Percentiles rank a stretch among this genome's conserved stretches.
Evolutionary conservation across 2,113 vertebrate species (phyloP).

Genomic region (Lipophrys pholis): DNA sequence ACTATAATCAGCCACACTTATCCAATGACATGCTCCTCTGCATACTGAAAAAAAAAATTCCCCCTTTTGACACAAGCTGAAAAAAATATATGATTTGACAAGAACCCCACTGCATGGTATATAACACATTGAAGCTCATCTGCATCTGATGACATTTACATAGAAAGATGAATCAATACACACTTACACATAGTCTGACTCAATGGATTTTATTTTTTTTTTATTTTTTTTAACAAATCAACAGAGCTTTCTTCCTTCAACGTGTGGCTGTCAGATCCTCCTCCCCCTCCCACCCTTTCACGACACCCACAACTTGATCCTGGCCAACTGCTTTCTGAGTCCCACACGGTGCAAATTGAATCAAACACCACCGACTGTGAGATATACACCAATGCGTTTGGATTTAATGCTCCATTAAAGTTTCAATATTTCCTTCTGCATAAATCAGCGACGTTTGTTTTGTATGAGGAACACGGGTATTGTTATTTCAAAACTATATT

Average conservation of each 20-base stretch:
- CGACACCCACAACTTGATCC: slow-evolving; percentile 71
- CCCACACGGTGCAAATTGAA: slow-evolving; percentile 65
- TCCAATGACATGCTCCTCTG: too few relatives aligned
- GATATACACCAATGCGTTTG: slow-evolving; percentile 21
- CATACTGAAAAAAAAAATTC: too few relatives aligned
- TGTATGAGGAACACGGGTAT: not conserved
- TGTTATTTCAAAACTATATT: too few relatives aligned
- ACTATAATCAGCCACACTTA: too few relatives aligned
- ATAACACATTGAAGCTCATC: slow-evolving; percentile 41
- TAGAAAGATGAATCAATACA: slow-evolving; percentile 41
- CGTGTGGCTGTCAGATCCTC: slow-evolving; percentile 58
- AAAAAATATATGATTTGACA: slow-evolving; percentile 6
- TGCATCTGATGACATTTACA: slow-evolving; percentile 33
- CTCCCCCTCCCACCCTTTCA: slow-evolving; percentile 59
- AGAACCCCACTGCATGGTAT: not conserved
- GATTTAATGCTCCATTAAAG: slow-evolving; percentile 17
- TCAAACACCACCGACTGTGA: slow-evolving; percentile 50
- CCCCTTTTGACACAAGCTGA: not conserved
- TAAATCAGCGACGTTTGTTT: not conserved
- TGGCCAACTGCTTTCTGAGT: slow-evolving; percentile 65
- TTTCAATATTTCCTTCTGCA: slow-evolving; percentile 21
- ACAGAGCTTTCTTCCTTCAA: slow-evolving; percentile 45
- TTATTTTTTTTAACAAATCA: slow-evolving; percentile 46
- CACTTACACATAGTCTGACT: slow-evolving; percentile 44
- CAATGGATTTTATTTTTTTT: slow-evolving; percentile 27